Evolutionary conservation across 2,113 vertebrate genomes (phyloP), one percentile per base, ranked within the genome.

Genomic region (Ceratotherium simum): DNA sequence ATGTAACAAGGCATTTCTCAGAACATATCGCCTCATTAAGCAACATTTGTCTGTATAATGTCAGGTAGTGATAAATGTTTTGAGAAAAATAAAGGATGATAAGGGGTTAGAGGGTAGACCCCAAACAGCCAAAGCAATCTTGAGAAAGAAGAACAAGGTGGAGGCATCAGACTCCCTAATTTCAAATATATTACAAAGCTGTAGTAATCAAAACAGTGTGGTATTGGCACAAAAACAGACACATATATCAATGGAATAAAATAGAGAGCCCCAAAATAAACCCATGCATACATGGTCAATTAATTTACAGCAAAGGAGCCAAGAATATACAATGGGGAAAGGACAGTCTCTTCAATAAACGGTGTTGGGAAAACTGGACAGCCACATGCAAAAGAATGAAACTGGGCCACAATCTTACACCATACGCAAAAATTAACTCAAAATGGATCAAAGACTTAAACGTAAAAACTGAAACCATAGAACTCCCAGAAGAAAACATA

Each of bases 101-200:
- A 87, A 72, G 36, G 4, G 18, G 12, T 89, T 90, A 76, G 16
- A 90, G 20, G 51, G 11, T 89, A 42, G 48, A 93, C 31, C 73
- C 31, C 51, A 79, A 94, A 86, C 60, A 87, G 62, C 73, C 73
- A 94, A 94, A 87, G 39, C 31, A 87, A 56, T 69, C 36, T 79
- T 69, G 31, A 79, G 48, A 87, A 93, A 87, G 56, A 64, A 64
- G 27, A 56, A 69, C 8, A 91, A 69, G 58, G 48, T 91, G 51
- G 21, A 69, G 29, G 13, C 89, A 69, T 69, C 51, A 58, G 8
- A 31, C 8, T 2, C 65, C 31, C n/a, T 69, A 62, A 58, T 91
- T 91, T 91, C 3, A 78, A 93, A 79, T 86, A 16, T 86, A 58
- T 48, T 36, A 79, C 17, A 79, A 93, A 69, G 36, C 73, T 79